Conservation (phyloP, 2,113 vertebrate species). For the Ctenomys sociabilis region DNA sequence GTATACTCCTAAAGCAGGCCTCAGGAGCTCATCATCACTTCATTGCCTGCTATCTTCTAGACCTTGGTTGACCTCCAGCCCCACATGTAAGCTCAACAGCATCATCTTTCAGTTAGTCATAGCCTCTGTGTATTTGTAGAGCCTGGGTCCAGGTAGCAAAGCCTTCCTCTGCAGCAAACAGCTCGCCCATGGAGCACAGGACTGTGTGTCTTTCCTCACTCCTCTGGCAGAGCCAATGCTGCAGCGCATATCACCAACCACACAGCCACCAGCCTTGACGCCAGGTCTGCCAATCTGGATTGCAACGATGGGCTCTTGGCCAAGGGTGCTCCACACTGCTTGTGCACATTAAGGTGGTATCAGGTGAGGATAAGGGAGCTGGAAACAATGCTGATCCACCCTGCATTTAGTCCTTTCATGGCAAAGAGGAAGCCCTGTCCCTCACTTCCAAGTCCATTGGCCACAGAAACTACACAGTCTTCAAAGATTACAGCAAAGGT, state of each 20-base stretch:
- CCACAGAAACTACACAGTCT: constrained; percentile 91
- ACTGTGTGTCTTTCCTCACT: constrained; percentile 86
- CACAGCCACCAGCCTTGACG: constrained; percentile 91
- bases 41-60: constrained; percentile 96
- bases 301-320: constrained; percentile 96
- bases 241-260: constrained; percentile 93
- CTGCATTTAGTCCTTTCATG: constrained; percentile 97
- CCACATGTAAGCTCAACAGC: constrained; percentile 95
- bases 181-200: constrained; percentile 97
- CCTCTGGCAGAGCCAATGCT: constrained; percentile 91
- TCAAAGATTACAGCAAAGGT: constrained; percentile 96
- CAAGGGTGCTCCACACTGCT: constrained; percentile 94
- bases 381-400: constrained; percentile 96
- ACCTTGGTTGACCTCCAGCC: constrained; percentile 96
- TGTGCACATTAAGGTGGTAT: constrained; percentile 92
- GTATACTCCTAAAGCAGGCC: constrained; percentile 88
- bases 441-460: constrained; percentile 91
- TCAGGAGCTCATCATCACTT: constrained; percentile 95
- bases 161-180: constrained; percentile 95
- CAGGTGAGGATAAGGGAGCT: constrained; percentile 92
- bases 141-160: constrained; percentile 96
- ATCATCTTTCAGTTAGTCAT: constrained; percentile 97
- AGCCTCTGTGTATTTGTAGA: constrained; percentile 97
- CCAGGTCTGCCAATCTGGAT: constrained; percentile 96
- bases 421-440: constrained; percentile 96